Conservation (phyloP, 1,140 invertebrate species). For the Harpegnathos saltator region DNA sequence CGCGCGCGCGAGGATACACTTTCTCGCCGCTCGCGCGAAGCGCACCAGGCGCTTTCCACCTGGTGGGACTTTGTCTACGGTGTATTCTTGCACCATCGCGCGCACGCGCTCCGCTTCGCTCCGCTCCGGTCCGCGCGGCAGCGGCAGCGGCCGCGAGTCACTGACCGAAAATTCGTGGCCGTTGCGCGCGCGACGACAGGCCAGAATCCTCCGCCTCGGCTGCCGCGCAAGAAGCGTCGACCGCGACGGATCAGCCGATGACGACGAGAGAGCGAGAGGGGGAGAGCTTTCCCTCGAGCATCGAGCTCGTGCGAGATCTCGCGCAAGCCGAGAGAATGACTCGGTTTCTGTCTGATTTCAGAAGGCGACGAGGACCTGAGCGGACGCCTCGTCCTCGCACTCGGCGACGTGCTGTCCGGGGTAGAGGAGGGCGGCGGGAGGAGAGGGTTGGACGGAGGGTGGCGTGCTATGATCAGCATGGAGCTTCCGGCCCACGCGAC, state of each 20-base stretch:
- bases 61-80: conserved; percentile 66
- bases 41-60: too few species aligned
- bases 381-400: conserved; percentile 74
- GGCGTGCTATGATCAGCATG: conserved; percentile 85
- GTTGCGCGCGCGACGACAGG: conserved; percentile 27
- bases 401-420: conserved; percentile 77
- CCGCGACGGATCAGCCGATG: conserved; percentile 20
- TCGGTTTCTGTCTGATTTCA: conserved; percentile 38
- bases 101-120: too few species aligned
- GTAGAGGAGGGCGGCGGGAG: conserved; percentile 78
- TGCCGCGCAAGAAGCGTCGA: background rate
- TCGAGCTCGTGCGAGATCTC: too few species aligned
- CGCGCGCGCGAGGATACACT: conserved; percentile 39
- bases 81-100: conserved; percentile 68
- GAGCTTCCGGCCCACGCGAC: conserved; percentile 82
- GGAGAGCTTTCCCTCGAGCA: background rate
- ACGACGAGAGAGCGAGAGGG: too few species aligned
- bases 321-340: too few species aligned
- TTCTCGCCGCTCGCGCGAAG: conserved; percentile 31
- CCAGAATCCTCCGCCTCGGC: background rate
- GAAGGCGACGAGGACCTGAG: conserved; percentile 68
- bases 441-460: conserved; percentile 76
- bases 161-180: conserved; percentile 49
- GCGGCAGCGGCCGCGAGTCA: too few species aligned
- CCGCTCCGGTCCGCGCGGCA: too few species aligned